phyloP scores from a whole-genome alignment of 1,140 invertebrate genomes.

The Penaeus japonicus region DNA sequence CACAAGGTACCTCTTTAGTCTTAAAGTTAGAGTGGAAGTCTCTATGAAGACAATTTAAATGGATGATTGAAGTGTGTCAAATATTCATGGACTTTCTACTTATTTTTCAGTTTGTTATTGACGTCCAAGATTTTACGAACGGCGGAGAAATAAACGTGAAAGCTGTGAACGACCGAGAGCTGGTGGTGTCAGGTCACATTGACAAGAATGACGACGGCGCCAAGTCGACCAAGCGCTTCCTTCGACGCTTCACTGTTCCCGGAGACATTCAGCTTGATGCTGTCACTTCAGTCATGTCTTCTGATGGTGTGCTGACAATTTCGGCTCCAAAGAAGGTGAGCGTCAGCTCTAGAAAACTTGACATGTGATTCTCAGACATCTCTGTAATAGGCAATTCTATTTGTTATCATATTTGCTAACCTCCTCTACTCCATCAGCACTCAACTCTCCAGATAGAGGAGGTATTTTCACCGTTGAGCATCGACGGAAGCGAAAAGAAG shows the following conservation, averaged over 20 bases:
- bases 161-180: constrained; percentile 13
- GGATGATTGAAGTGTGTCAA: background rate
- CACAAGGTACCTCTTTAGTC: background rate
- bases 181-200: constrained; percentile 27
- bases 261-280: constrained; percentile 70
- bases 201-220: background rate
- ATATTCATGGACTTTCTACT: background rate
- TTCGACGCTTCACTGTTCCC: constrained; percentile 75
- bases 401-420: no score
- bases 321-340: constrained; percentile 60
- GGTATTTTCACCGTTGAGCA: no score
- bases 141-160: constrained; percentile 41
- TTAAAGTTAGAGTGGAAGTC: background rate
- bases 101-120: constrained; percentile 27
- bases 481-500: no score
- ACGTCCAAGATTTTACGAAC: constrained; percentile 39
- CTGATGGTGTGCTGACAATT: constrained; percentile 61
- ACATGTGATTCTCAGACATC: no score
- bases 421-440: no score
- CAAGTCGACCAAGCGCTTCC: constrained; percentile 73
- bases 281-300: constrained; percentile 66
- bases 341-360: no score
- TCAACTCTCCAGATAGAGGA: no score
- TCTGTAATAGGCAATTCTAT: no score
- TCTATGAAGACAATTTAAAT: background rate